Evolutionary conservation across 2,797 vertebrate species (phyloP).

Genomic region (Ceryle rudis): DNA sequence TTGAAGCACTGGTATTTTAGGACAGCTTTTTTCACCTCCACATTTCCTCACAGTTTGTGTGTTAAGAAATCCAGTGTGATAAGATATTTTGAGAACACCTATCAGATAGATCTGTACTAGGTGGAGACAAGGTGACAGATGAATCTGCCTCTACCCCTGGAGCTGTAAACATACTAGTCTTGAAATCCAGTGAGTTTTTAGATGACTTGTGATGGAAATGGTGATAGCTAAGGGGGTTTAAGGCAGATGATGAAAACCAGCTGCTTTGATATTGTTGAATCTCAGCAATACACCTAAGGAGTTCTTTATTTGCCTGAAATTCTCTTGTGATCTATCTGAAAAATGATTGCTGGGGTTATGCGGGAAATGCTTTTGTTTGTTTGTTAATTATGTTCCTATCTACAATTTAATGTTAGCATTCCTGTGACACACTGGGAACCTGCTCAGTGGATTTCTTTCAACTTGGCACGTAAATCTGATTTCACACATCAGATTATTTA

Average conservation of each 20-base stretch:
- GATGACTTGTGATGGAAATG: neutral
- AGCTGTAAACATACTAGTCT: conserved; percentile 28
- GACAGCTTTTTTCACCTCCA: conserved; percentile 16
- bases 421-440: neutral
- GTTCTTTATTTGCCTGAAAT: neutral
- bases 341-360: neutral
- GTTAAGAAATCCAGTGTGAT: neutral
- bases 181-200: neutral
- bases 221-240: neutral
- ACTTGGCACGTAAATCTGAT: neutral
- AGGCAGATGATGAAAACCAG: neutral
- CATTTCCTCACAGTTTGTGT: neutral
- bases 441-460: neutral
- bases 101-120: conserved; percentile 6
- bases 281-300: neutral
- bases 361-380: neutral
- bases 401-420: neutral
- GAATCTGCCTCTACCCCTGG: conserved; percentile 3
- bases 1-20: neutral
- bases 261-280: neutral
- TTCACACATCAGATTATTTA: neutral
- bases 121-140: conserved; percentile 45
- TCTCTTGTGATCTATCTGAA: neutral
- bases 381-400: neutral
- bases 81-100: conserved; percentile 48